A percentile compares a stretch with the other conserved stretches of the same genome.
phyloP scores from a whole-genome alignment of 2,113 vertebrate genomes.

The Sceloporus tristichus region DNA sequence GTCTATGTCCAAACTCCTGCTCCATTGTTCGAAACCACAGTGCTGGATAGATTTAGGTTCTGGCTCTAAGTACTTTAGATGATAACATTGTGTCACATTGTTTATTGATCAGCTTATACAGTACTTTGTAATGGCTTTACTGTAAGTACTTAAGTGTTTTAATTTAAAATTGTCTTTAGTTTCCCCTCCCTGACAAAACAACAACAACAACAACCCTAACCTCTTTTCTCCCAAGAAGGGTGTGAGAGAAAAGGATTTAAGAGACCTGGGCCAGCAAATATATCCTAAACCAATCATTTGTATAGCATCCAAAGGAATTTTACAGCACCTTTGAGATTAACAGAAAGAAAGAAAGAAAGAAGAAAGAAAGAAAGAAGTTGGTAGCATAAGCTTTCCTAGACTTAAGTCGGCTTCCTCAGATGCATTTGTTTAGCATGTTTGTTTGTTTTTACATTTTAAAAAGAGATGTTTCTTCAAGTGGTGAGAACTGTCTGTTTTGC shows the following conservation, averaged over 20 bases:
- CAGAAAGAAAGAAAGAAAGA: too few species aligned
- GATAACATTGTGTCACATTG: constrained; percentile 31
- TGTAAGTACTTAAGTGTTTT: not conserved
- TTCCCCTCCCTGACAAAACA: not conserved
- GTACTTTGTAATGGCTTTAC: constrained; percentile 24
- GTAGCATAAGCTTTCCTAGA: too few species aligned
- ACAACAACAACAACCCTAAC: not conserved
- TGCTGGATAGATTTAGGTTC: constrained; percentile 55
- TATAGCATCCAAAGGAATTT: too few species aligned
- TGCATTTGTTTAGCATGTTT: too few species aligned
- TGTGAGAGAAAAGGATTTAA: not conserved
- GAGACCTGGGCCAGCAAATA: not conserved
- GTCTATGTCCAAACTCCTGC: too few species aligned
- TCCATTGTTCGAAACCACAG: constrained; percentile 69
- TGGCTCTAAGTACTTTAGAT: constrained; percentile 38
- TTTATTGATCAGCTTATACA: constrained; percentile 49
- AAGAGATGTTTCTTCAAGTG: too few species aligned
- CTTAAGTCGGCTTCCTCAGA: too few species aligned
- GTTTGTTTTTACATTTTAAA: too few species aligned
- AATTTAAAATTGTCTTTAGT: not conserved
- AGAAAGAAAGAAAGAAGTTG: too few species aligned
- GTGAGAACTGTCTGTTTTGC: too few species aligned
- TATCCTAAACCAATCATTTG: not conserved
- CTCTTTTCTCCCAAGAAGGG: too few species aligned
- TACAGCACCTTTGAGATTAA: too few species aligned